Evolutionary conservation across 2,113 vertebrate species (phyloP), one percentile per base, ranked within the genome.

Genomic region (Microcebus murinus): DNA sequence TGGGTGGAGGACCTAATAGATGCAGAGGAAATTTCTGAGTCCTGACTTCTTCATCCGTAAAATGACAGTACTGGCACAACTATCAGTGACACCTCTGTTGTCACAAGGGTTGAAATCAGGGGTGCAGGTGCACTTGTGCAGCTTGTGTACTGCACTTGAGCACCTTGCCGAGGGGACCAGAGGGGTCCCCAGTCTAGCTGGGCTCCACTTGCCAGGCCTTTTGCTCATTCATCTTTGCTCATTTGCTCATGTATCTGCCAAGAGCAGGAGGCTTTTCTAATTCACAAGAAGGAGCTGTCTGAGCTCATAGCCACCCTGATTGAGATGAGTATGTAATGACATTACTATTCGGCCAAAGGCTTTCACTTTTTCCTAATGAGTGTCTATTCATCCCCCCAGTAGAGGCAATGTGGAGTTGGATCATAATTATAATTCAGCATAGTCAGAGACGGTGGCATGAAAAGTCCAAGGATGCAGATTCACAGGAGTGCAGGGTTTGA

Each of bases 221-320:
- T n/a, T 52, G 39, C 83, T 88, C 73, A 21, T 91, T 70, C 90
- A 34, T 89, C 59, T 94, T 85, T 45, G 25, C 71, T 63, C 61
- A 29, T 79, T 13, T 84, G 45, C 83, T 70, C 68, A n/a, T 81
- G 65, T 89, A 61, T 91, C 81, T 87, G 59, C 59, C 68, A 71
- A 67, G 81, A 94, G 71, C 85, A 29, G 34, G 63, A 29, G 31
- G 27, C 50, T 80, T 74, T 93, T 14, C 91, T 87, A 81, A 95
- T 91, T 95, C 82, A 18, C 9, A 84, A 83, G 85, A 97, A 92
- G 95, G n/a, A 95, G 67, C 14, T 36, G 12, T 61, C 77, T 85
- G 61, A 77, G 71, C 42, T 65, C n/a, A 8, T 57, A 96, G 50
- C 4, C 7, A 0, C 55, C 55, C 42, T 29, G 42, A 83, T 39